Evolutionary conservation across 2,797 vertebrate genomes (phyloP).

Genomic region (Siniperca obscura): DNA sequence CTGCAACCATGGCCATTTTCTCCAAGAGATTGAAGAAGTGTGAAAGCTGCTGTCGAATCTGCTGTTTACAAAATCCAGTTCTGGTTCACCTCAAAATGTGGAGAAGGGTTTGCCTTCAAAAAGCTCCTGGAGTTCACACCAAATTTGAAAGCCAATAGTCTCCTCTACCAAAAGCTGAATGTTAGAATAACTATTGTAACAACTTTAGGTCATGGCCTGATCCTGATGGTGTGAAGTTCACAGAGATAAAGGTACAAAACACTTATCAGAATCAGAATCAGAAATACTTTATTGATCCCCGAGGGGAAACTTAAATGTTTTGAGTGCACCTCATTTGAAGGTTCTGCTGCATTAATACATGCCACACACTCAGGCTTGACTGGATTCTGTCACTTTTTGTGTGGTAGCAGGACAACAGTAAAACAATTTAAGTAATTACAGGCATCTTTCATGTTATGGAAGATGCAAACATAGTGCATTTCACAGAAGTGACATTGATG

Average conservation of each 20-base stretch:
- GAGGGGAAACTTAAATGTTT: background rate
- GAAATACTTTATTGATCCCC: too few relatives aligned
- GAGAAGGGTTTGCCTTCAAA: background rate
- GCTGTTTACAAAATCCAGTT: background rate
- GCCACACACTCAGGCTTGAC: background rate
- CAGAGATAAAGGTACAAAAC: background rate
- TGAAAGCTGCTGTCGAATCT: background rate
- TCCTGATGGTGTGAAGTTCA: background rate
- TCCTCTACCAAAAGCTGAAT: background rate
- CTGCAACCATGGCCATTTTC: background rate
- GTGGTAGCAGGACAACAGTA: background rate
- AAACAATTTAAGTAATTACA: background rate
- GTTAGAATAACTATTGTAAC: background rate
- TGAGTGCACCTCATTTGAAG: background rate
- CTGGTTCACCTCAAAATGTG: background rate
- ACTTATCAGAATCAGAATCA: too few relatives aligned
- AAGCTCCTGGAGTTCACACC: background rate
- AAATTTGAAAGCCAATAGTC: background rate
- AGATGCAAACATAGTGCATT: background rate
- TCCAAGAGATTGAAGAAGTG: background rate
- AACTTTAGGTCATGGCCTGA: background rate
- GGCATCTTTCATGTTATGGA: background rate
- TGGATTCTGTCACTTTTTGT: background rate
- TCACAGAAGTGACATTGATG: background rate
- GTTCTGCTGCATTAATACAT: constrained; percentile 3